Evolutionary conservation across 2,797 vertebrate species (phyloP).

Genomic region (Phoeniculus purpureus): DNA sequence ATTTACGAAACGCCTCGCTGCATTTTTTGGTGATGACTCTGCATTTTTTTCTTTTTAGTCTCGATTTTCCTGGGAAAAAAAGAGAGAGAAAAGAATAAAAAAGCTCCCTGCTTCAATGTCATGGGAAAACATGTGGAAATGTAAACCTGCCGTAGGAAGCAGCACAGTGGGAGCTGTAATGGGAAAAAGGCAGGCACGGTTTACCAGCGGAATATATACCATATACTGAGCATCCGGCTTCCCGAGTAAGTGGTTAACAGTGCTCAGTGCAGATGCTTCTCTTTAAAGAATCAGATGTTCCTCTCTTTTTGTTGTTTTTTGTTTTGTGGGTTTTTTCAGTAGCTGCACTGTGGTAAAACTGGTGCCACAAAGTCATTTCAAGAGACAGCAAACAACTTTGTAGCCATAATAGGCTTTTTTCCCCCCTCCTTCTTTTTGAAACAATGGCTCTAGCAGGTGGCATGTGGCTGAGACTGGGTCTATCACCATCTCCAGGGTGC

Average conservation of each 20-base stretch:
- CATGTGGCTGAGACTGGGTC: constrained; percentile 76
- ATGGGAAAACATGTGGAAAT: constrained; percentile 44
- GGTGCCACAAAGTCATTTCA: constrained; percentile 83
- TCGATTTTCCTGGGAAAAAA: neutral
- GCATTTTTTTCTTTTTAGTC: neutral
- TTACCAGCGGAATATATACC: constrained; percentile 52
- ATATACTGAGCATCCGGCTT: constrained; percentile 43
- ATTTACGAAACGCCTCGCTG: constrained; percentile 15
- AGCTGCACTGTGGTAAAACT: constrained; percentile 49
- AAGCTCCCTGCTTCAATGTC: neutral
- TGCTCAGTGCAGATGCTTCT: constrained; percentile 66
- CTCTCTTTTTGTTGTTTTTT: constrained; percentile 14
- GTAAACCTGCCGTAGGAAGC: constrained; percentile 33
- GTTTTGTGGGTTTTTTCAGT: constrained; percentile 20
- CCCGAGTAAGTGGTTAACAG: constrained; percentile 49
- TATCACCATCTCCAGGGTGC: constrained; percentile 81
- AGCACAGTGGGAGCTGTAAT: constrained; percentile 30
- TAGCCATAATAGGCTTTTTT: constrained; percentile 85
- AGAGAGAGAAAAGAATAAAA: neutral
- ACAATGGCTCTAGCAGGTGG: constrained; percentile 96
- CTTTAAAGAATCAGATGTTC: constrained; percentile 75
- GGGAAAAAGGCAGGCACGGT: constrained; percentile 25
- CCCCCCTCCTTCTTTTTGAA: constrained; percentile 45
- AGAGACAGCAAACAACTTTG: constrained; percentile 84
- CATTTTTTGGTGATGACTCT: neutral